Evolutionary conservation across 2,888 invertebrate genomes (phyloP).

Genomic region (Plebejus melissa): DNA sequence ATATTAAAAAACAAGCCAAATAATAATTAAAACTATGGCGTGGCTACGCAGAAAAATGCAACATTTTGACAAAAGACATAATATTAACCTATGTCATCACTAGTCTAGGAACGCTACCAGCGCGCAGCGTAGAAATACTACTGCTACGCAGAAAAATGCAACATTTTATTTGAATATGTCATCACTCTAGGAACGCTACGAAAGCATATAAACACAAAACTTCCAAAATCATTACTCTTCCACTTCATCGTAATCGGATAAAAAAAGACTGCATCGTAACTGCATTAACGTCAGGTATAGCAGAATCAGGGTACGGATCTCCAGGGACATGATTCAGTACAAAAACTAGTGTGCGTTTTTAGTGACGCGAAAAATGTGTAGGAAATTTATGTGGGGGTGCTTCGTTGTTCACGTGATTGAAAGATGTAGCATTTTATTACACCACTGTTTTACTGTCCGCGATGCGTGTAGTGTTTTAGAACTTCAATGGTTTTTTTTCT

Average conservation of each 20-base stretch:
- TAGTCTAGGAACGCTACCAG: too few species aligned
- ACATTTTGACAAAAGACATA: too few species aligned
- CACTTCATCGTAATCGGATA: not conserved
- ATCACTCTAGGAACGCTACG: too few species aligned
- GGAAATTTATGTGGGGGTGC: constrained; percentile 33
- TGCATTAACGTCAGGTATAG: not conserved
- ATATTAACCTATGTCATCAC: too few species aligned
- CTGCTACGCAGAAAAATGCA: too few species aligned
- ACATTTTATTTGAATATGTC: too few species aligned
- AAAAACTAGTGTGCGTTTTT: constrained; percentile 36
- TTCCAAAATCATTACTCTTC: too few species aligned
- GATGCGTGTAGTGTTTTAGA: constrained; percentile 18
- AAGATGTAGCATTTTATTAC: constrained; percentile 26
- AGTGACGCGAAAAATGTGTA: constrained; percentile 34
- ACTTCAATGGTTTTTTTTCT: constrained; percentile 5
- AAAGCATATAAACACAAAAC: too few species aligned
- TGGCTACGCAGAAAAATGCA: too few species aligned
- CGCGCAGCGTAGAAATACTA: too few species aligned
- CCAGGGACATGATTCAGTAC: constrained; percentile 35
- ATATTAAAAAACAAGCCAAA: too few species aligned
- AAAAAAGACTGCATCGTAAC: not conserved
- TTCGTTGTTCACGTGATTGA: constrained; percentile 28
- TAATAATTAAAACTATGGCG: too few species aligned
- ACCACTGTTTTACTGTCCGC: constrained; percentile 19
- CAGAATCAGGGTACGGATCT: constrained; percentile 27